These are phyloP conservation scores for Azorinus chamasolen DNA, from an alignment of 2,888 invertebrate genomes.

Conservation along the genomic window DNA sequence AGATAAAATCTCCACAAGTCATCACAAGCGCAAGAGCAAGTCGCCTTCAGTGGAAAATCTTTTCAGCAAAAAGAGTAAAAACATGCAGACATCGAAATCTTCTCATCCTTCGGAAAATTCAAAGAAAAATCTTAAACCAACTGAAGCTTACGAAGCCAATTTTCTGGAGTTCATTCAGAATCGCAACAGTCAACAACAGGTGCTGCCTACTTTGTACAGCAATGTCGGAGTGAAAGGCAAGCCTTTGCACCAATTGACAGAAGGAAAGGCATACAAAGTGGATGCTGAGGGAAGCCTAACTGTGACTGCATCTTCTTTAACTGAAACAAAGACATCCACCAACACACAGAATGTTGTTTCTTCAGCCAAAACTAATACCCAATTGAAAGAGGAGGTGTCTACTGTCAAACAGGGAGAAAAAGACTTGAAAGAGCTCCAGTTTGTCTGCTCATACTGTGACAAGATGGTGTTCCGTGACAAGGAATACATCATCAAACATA, in stretches of 20 bases:
- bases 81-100: neutral
- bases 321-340: slow-evolving; percentile 5
- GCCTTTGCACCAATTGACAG: slow-evolving; percentile 1
- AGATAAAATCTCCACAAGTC: slow-evolving; percentile 30
- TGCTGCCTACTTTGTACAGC: no score
- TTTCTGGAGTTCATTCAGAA: slow-evolving; percentile 57
- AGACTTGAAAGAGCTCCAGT: slow-evolving; percentile 46
- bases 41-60: slow-evolving; percentile 15
- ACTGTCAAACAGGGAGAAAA: neutral
- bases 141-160: slow-evolving; percentile 56
- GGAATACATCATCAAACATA: slow-evolving; percentile 69
- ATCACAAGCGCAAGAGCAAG: slow-evolving; percentile 40
- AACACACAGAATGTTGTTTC: slow-evolving; percentile 7
- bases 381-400: neutral
- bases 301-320: slow-evolving; percentile 21
- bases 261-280: slow-evolving; percentile 24
- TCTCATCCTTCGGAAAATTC: no score
- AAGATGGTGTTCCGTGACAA: slow-evolving; percentile 59
- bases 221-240: slow-evolving; percentile 1
- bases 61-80: slow-evolving; percentile 1
- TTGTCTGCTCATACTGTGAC: slow-evolving; percentile 75
- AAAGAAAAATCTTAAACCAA: slow-evolving; percentile 21
- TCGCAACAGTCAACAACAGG: slow-evolving; percentile 5
- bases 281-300: slow-evolving; percentile 29
- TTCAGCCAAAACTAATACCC: neutral